Evolutionary conservation across 2,797 vertebrate species (phyloP).

Genomic region (Acanthopagrus latus): DNA sequence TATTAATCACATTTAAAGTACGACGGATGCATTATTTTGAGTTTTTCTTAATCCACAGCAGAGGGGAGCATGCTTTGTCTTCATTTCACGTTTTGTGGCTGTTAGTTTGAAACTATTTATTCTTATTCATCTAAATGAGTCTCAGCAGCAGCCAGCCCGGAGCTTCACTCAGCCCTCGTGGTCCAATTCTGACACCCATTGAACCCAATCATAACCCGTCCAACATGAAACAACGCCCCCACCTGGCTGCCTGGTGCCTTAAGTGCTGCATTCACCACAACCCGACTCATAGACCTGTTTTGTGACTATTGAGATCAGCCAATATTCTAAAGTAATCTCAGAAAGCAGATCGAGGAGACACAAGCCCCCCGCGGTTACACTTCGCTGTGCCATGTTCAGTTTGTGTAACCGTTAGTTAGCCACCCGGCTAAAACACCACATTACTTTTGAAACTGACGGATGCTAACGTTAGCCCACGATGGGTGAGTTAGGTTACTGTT

Average conservation of each 20-base stretch:
- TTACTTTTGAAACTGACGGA: constrained; percentile 8
- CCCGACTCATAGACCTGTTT: not conserved
- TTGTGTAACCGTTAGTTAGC: not conserved
- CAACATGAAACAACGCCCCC: constrained; percentile 47
- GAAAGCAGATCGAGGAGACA: not conserved
- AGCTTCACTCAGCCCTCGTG: constrained; percentile 35
- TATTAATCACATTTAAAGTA: not conserved
- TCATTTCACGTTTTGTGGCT: not conserved
- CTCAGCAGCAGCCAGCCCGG: too few species aligned
- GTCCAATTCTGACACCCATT: constrained; percentile 24
- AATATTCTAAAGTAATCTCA: not conserved
- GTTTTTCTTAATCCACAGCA: too few species aligned
- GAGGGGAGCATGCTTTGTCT: not conserved
- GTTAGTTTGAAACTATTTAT: not conserved
- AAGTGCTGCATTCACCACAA: not conserved
- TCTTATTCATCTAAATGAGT: not conserved
- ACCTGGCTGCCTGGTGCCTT: not conserved
- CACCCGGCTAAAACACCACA: not conserved
- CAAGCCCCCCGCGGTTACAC: not conserved
- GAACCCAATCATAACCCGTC: not conserved
- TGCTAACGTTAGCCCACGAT: constrained; percentile 52
- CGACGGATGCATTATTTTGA: not conserved
- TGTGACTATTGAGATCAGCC: not conserved
- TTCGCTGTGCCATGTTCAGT: not conserved
- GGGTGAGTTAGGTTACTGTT: constrained; percentile 26